Percentiles rank a stretch among this genome's conserved stretches.
phyloP scores from a whole-genome alignment of 2,888 invertebrate genomes.

The Steinernema scapterisci region DNA sequence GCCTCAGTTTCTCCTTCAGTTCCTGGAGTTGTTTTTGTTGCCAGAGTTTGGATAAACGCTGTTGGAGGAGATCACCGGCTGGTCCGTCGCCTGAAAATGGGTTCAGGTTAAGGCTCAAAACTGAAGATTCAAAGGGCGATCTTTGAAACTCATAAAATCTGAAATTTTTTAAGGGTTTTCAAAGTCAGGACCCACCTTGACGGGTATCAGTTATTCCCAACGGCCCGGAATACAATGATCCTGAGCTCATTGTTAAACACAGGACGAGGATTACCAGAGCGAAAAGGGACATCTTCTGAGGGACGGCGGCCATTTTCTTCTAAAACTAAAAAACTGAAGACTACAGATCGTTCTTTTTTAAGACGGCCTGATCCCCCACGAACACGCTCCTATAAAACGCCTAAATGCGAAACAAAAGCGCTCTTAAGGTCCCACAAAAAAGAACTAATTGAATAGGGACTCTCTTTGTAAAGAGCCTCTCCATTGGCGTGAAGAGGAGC shows the following conservation, averaged over 20 bases:
- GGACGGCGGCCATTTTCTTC: neutral
- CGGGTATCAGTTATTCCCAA: neutral
- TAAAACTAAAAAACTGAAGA: neutral
- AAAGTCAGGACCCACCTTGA: neutral
- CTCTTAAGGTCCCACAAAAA: neutral
- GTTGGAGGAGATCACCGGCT: constrained; percentile 1
- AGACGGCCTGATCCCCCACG: neutral
- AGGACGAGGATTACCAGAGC: neutral
- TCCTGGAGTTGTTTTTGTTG: constrained; percentile 16
- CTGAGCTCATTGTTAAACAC: neutral
- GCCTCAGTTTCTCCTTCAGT: constrained; percentile 16
- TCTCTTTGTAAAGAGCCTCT: neutral
- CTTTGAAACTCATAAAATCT: too few relatives aligned
- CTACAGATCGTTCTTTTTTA: neutral
- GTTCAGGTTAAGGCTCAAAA: too few relatives aligned
- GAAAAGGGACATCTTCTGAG: neutral
- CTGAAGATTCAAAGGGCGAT: too few relatives aligned
- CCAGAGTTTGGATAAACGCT: constrained; percentile 22
- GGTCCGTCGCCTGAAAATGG: neutral
- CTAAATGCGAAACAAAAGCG: neutral
- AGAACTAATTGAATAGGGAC: neutral
- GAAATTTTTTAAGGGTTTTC: too few relatives aligned
- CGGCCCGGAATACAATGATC: constrained; percentile 2
- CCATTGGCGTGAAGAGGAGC: neutral
- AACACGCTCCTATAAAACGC: neutral